These are phyloP conservation scores for Hybos culiciformis DNA, from an alignment of 2,888 invertebrate genomes.

Conservation along the genomic window DNA sequence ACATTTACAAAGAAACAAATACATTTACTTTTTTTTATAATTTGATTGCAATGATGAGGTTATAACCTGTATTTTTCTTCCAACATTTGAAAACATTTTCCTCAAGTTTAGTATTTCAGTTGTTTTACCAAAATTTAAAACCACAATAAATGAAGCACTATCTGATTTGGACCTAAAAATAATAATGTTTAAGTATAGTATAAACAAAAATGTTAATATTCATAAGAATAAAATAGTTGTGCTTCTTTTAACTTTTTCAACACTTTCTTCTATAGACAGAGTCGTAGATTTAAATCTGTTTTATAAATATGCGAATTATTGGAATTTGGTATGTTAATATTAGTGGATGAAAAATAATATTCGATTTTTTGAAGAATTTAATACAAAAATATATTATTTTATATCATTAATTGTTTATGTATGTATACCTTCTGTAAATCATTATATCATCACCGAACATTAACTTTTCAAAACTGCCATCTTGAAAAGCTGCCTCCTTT, in stretches of 20 bases:
- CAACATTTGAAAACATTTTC: conserved; percentile 11
- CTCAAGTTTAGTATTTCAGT: conserved; percentile 34
- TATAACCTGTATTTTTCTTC: conserved; percentile 15
- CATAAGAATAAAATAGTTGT: too few relatives aligned
- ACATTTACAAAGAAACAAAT: not conserved
- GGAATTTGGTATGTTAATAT: too few relatives aligned
- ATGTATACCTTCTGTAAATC: conserved; percentile 20
- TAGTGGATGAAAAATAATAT: not conserved
- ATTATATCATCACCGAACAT: conserved; percentile 14
- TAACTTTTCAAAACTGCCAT: conserved; percentile 15
- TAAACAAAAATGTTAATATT: too few relatives aligned
- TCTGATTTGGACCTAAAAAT: conserved; percentile 14
- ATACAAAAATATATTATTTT: not conserved
- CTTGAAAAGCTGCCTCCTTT: conserved; percentile 26
- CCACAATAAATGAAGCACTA: conserved; percentile 22
- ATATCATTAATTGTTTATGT: too few relatives aligned
- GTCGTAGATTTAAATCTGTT: too few relatives aligned
- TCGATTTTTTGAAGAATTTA: not conserved
- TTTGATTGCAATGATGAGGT: conserved; percentile 19
- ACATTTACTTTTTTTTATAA: conserved; percentile 16
- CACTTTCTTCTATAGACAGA: too few relatives aligned
- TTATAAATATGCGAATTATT: too few relatives aligned
- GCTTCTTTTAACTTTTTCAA: too few relatives aligned
- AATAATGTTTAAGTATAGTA: too few relatives aligned
- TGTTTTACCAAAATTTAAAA: conserved; percentile 39